phyloP scores from a whole-genome alignment of 1,140 invertebrate genomes.

The Drosophila ambigua region DNA sequence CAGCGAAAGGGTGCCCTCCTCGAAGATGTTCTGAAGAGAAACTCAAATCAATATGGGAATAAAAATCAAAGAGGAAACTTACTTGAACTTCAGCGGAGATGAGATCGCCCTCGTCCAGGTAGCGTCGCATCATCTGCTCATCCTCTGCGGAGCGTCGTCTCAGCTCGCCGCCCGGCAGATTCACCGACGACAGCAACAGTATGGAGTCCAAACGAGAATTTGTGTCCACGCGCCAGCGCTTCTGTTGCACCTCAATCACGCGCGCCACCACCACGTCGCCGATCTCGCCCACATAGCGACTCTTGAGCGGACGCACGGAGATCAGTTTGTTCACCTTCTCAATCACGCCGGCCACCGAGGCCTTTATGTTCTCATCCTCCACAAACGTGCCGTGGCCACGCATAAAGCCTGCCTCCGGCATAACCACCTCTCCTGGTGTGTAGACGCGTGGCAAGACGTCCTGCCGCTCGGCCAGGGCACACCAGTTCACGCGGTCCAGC shows the following conservation, averaged over 20 bases:
- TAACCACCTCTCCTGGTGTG: conserved; percentile 94
- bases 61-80: neutral
- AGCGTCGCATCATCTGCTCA: conserved; percentile 98
- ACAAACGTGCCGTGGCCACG: conserved; percentile 99
- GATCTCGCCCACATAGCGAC: conserved; percentile 96
- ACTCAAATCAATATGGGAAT: neutral
- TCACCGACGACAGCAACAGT: conserved; percentile 95
- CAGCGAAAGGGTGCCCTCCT: conserved; percentile 95
- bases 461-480: conserved; percentile 85
- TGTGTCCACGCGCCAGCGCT: conserved; percentile 90
- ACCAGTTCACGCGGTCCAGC: conserved; percentile 85
- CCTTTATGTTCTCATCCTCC: conserved; percentile 91
- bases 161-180: conserved; percentile 94
- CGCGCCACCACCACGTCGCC: conserved; percentile 98
- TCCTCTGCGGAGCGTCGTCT: conserved; percentile 97
- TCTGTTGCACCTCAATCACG: conserved; percentile 89
- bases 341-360: conserved; percentile 96
- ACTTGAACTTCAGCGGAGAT: conserved; percentile 96
- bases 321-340: conserved; percentile 98
- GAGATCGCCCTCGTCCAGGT: conserved; percentile 97
- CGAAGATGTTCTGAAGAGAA: conserved; percentile 89
- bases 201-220: conserved; percentile 95
- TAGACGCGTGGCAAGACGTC: conserved; percentile 88
- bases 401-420: conserved; percentile 92
- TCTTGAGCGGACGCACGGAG: conserved; percentile 94